A percentile compares a stretch with the other conserved stretches of the same genome.
Conservation (phyloP, 2,888 invertebrate species). For the Eumacrocentrus americanus region DNA sequence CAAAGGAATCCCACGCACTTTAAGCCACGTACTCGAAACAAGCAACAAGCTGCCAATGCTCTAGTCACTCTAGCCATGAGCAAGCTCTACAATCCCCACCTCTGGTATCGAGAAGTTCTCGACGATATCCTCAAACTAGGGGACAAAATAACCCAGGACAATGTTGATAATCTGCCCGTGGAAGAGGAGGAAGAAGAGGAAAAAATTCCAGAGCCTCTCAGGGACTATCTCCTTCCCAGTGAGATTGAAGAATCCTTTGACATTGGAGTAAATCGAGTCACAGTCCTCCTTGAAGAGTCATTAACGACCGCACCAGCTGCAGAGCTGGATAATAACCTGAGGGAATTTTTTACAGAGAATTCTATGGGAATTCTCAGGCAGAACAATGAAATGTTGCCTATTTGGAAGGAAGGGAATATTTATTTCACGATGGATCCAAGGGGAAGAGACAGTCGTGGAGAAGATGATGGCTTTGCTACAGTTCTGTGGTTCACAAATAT, state of each 20-base stretch:
- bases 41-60: slow-evolving; percentile 66
- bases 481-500: slow-evolving; percentile 51
- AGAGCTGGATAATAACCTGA: slow-evolving; percentile 60
- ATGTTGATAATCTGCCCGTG: slow-evolving; percentile 64
- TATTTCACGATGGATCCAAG: slow-evolving; percentile 53
- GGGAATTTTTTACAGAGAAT: slow-evolving; percentile 66
- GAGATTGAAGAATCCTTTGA: slow-evolving; percentile 59
- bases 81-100: slow-evolving; percentile 65
- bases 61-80: slow-evolving; percentile 68
- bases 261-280: slow-evolving; percentile 61
- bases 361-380: slow-evolving; percentile 66
- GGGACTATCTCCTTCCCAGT: slow-evolving; percentile 62
- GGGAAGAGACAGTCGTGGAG: slow-evolving; percentile 42
- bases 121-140: slow-evolving; percentile 65
- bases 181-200: slow-evolving; percentile 61
- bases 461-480: slow-evolving; percentile 44
- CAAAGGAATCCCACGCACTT: slow-evolving; percentile 63
- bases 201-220: not conserved
- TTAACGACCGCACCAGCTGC: slow-evolving; percentile 62
- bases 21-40: slow-evolving; percentile 50
- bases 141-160: slow-evolving; percentile 61
- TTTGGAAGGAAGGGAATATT: slow-evolving; percentile 51
- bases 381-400: slow-evolving; percentile 56
- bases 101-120: slow-evolving; percentile 68
- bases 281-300: slow-evolving; percentile 61